These are phyloP conservation scores for Pseudeuparius sepicola DNA, from an alignment of 2,888 invertebrate species.

Conservation along the genomic window DNA sequence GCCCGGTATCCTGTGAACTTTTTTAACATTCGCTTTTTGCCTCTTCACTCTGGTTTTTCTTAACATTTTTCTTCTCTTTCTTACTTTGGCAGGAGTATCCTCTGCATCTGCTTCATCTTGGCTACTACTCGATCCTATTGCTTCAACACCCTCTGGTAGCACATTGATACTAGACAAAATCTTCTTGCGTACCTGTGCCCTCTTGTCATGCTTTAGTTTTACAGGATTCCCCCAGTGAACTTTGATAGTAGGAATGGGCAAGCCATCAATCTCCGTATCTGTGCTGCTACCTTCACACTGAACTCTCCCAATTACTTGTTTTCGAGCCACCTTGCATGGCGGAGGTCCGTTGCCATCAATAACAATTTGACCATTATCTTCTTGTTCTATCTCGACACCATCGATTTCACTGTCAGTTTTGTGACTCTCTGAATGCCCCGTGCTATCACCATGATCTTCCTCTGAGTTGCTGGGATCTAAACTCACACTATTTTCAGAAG, in stretches of 20 bases:
- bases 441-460: slow-evolving; percentile 61
- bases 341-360: slow-evolving; percentile 39
- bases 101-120: slow-evolving; percentile 44
- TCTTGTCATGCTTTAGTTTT: slow-evolving; percentile 37
- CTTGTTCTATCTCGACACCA: slow-evolving; percentile 38
- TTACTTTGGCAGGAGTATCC: slow-evolving; percentile 32
- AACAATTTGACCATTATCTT: slow-evolving; percentile 40
- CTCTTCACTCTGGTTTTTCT: slow-evolving; percentile 52
- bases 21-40: slow-evolving; percentile 34
- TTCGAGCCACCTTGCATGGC: slow-evolving; percentile 42
- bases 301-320: slow-evolving; percentile 25
- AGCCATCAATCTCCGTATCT: slow-evolving; percentile 34
- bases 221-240: slow-evolving; percentile 24
- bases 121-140: slow-evolving; percentile 42
- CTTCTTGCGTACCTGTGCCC: slow-evolving; percentile 45
- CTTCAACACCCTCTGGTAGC: slow-evolving; percentile 43
- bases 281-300: slow-evolving; percentile 31
- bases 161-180: slow-evolving; percentile 36
- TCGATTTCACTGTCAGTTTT: slow-evolving; percentile 42
- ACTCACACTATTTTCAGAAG: slow-evolving; percentile 71
- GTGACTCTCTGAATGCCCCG: slow-evolving; percentile 45
- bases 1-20: slow-evolving; percentile 29
- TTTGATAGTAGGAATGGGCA: slow-evolving; percentile 28
- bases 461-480: slow-evolving; percentile 73
- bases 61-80: slow-evolving; percentile 45